Percentiles rank a stretch among this genome's conserved stretches.
These are phyloP conservation scores for Zapus hudsonius DNA, from an alignment of 2,113 vertebrate genomes.

Conservation along the genomic window DNA sequence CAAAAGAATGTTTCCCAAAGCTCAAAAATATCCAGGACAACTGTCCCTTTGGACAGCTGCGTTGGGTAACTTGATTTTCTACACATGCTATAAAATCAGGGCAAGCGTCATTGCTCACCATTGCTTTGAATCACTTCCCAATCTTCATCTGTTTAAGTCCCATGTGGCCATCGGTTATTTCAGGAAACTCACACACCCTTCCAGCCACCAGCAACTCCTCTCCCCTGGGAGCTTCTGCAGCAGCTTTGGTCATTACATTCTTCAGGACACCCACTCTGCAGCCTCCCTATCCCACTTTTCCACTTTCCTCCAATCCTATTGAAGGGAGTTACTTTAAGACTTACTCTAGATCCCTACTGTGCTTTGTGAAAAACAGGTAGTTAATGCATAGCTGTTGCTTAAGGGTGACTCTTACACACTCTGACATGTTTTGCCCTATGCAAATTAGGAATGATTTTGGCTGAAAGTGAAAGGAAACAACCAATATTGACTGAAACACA, in stretches of 20 bases:
- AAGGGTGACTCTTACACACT: neutral
- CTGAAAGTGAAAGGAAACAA: neutral
- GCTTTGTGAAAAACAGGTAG: neutral
- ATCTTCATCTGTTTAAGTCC: neutral
- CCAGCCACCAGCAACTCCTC: too few relatives aligned
- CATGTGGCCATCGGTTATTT: neutral
- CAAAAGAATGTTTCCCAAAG: neutral
- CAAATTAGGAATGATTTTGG: neutral
- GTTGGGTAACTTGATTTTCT: neutral
- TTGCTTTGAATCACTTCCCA: neutral
- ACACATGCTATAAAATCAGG: neutral
- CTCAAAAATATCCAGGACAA: neutral
- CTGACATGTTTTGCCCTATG: neutral
- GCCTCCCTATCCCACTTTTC: neutral
- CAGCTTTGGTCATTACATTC: neutral
- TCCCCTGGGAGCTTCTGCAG: neutral
- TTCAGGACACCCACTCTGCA: neutral
- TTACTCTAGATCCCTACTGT: neutral
- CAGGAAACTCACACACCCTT: accelerated
- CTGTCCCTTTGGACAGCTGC: neutral
- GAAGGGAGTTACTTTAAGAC: neutral
- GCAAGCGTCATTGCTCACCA: neutral
- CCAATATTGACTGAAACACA: neutral
- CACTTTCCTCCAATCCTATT: neutral
- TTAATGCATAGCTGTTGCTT: neutral